phyloP scores from a whole-genome alignment of 2,797 vertebrate species.

The Okamejei kenojei region DNA sequence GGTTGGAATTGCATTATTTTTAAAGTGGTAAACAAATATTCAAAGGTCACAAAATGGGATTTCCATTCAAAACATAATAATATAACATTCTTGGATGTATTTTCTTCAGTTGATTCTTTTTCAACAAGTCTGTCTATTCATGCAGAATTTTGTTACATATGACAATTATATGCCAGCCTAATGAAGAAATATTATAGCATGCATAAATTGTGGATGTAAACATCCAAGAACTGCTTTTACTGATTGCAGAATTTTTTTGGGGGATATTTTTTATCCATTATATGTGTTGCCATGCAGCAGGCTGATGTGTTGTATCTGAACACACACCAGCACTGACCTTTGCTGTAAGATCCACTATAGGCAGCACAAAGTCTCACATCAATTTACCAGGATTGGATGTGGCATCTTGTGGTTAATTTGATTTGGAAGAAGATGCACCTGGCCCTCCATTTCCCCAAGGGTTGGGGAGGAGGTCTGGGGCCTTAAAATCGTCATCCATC shows the following conservation, averaged over 20 bases:
- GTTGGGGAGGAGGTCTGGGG: conserved; percentile 70
- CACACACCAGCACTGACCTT: conserved; percentile 78
- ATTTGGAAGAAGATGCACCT: conserved; percentile 99
- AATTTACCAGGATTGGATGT: conserved; percentile 99
- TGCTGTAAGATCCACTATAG: conserved; percentile 95
- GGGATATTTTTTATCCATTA: conserved; percentile 24
- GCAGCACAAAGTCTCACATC: conserved; percentile 99
- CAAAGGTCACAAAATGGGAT: background rate
- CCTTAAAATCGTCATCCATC: conserved; percentile 65
- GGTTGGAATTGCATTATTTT: background rate
- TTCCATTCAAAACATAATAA: conserved; percentile 14
- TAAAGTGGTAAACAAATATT: background rate
- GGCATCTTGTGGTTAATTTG: conserved; percentile 98
- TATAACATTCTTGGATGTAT: background rate
- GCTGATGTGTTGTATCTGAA: conserved; percentile 87
- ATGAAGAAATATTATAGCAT: conserved; percentile 7
- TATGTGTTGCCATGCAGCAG: conserved; percentile 66
- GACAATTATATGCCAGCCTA: background rate
- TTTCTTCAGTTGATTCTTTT: background rate
- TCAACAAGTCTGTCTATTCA: background rate
- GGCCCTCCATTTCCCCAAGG: conserved; percentile 99
- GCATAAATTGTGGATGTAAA: background rate
- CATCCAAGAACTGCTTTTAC: conserved; percentile 11
- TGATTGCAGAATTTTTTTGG: conserved; percentile 31
- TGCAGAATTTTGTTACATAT: background rate